Percentiles rank a stretch among this genome's conserved stretches.
Conservation (phyloP, 1,140 invertebrate genomes). For the Carcinoscorpius rotundicauda region DNA sequence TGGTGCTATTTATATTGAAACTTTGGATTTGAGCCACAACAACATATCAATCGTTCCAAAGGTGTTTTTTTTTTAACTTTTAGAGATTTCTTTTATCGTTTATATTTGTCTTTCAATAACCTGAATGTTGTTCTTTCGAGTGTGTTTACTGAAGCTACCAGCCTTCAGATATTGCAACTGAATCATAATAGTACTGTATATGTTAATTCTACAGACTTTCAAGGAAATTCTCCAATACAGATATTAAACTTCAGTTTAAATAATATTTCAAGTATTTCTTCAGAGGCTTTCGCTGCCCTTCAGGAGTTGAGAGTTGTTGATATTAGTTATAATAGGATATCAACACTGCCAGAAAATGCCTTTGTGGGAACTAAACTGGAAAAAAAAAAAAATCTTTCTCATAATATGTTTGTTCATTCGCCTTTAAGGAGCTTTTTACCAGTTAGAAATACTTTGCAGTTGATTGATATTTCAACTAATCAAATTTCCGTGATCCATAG, state of each 20-base stretch:
- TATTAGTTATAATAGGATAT: conserved; percentile 59
- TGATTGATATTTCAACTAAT: conserved; percentile 15
- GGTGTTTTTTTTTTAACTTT: conserved; percentile 65
- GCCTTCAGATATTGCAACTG: conserved; percentile 27
- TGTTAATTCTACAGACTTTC: conserved; percentile 42
- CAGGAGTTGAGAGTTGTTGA: conserved; percentile 61
- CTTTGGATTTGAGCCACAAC: conserved; percentile 70
- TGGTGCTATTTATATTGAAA: conserved; percentile 21
- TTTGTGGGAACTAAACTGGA: conserved; percentile 19
- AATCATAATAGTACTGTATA: conserved; percentile 53
- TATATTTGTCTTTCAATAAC: conserved; percentile 60
- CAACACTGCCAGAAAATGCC: conserved; percentile 46
- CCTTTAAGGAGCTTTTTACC: conserved; percentile 8
- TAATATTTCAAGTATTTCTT: conserved; percentile 50
- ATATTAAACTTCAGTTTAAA: conserved; percentile 60
- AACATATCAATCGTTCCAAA: conserved; percentile 65
- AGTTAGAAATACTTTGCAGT: conserved; percentile 7
- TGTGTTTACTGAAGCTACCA: conserved; percentile 27
- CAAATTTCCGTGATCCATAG: conserved; percentile 11
- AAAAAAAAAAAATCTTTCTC: conserved; percentile 16
- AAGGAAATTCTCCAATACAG: conserved; percentile 35
- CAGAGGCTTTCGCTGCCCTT: conserved; percentile 47
- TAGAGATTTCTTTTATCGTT: conserved; percentile 59
- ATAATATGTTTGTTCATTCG: conserved; percentile 17
- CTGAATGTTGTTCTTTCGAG: conserved; percentile 31